Evolutionary conservation across 2,797 vertebrate species (phyloP).

Genomic region (Micromesistius poutassou): DNA sequence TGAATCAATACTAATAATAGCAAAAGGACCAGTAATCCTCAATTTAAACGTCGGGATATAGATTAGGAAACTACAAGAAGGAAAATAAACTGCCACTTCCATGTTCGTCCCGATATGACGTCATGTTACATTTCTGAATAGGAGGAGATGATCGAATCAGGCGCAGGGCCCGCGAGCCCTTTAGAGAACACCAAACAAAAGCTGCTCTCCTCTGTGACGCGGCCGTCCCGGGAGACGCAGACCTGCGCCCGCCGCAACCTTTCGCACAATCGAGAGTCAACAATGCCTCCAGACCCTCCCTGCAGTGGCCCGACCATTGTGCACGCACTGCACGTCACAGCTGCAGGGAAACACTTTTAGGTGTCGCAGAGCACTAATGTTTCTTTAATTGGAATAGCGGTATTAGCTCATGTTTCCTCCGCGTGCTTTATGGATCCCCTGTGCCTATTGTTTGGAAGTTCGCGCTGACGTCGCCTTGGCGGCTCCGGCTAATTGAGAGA

Average conservation of each 20-base stretch:
- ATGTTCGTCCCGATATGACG: too few relatives aligned
- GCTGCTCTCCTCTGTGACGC: conserved; percentile 50
- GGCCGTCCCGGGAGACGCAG: conserved; percentile 59
- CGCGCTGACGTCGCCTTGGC: conserved; percentile 66
- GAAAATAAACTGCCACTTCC: too few relatives aligned
- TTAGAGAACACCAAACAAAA: conserved; percentile 72
- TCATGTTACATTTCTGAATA: conserved; percentile 43
- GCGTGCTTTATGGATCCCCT: conserved; percentile 68
- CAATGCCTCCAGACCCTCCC: conserved; percentile 66
- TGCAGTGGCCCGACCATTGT: conserved; percentile 61
- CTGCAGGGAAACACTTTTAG: conserved; percentile 70
- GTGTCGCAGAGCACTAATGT: conserved; percentile 73
- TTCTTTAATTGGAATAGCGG: conserved; percentile 74
- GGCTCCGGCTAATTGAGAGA: conserved; percentile 67
- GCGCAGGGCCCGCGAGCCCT: conserved; percentile 52
- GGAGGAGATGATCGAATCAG: conserved; percentile 58
- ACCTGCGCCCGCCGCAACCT: conserved; percentile 67
- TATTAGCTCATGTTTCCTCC: conserved; percentile 75
- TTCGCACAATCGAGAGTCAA: conserved; percentile 69
- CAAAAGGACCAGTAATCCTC: too few relatives aligned
- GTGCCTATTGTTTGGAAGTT: conserved; percentile 70
- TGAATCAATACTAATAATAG: too few relatives aligned
- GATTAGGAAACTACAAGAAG: too few relatives aligned
- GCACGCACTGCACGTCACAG: conserved; percentile 53
- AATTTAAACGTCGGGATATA: too few relatives aligned